Base-by-base conservation (phyloP, 2,888 invertebrate genomes). In the Opisthograptis luteolata region DNA sequence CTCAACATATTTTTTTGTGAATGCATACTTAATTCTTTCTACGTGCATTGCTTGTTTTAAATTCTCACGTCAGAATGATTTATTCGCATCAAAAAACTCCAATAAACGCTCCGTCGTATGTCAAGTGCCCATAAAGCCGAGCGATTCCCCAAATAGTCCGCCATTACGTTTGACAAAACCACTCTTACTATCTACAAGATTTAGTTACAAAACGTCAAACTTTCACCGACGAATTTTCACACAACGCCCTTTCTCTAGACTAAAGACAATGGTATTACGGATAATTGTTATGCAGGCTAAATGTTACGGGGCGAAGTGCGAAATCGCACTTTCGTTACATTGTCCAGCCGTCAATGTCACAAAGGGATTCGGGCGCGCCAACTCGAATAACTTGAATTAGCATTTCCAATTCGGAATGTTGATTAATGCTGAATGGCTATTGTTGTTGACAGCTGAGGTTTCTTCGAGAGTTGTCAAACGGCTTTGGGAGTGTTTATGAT, bases 221-320 rank as follows among this genome's bases (percentile, higher is more conserved):
- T 73, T 73, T 71, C 76, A 70, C 58, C 30, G n/a, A 41, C 62
- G 65, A 48, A 60, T 68, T 70, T 79, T 79, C 75, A 65, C 75
- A 66, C 69, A 62, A 60, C 69, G 78, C 85, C 85, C 78, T 75
- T 82, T 79, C 81, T 71, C 74, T 66, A 62, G 77, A 43, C 35
- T 55, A 51, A 66, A 85, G 79, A 88, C 88, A 88, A 88, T 87
- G 72, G 81, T 66, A 73, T 77, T 78, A 77, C 65, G 43, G 60
- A 72, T 82, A 83, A 87, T 87, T 81, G 74, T 79, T 59, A 71
- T 68, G 66, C 65, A 30, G 51, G 71, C 74, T 74, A 77, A 81
- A 83, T 79, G 79, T 73, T 76, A 75, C 66, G 82, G 71, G 39
- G 72, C 69, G 15, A 28, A 47, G 45, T 62, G 45, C 42, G 45